Conservation (phyloP, 2,888 invertebrate species). For the Pristionchus maxplancki region DNA sequence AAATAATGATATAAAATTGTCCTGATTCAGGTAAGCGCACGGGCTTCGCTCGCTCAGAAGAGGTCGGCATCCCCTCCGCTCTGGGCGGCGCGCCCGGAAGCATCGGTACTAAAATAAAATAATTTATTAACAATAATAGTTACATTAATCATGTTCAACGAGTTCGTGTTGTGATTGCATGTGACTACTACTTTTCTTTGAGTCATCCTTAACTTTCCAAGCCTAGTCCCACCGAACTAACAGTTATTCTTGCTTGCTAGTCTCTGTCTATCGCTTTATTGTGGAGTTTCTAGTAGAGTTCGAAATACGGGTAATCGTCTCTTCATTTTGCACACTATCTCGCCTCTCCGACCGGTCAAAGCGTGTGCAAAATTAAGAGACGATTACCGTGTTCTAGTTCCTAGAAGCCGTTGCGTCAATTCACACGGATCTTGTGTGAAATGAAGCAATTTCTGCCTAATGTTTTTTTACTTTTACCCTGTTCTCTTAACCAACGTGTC, state of each 20-base stretch:
- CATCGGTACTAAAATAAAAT: not conserved
- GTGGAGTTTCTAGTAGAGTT: no score
- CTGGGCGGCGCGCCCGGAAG: not conserved
- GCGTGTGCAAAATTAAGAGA: no score
- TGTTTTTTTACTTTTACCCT: no score
- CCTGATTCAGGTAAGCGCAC: constrained; percentile 72
- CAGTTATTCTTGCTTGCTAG: not conserved
- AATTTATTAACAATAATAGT: not conserved
- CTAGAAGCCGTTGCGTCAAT: no score
- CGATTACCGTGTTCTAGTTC: no score
- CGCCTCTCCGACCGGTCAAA: no score
- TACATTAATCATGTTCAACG: not conserved
- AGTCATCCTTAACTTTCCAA: no score
- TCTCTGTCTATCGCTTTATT: not conserved
- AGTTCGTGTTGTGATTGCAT: not conserved
- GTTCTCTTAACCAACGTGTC: not conserved
- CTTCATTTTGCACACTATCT: not conserved
- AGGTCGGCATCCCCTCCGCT: constrained; percentile 74
- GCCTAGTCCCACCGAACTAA: no score
- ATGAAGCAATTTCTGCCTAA: no score
- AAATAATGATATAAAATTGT: not conserved
- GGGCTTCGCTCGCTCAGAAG: constrained; percentile 77
- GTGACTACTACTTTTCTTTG: not conserved
- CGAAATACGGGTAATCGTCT: no score
- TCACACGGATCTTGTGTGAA: no score